Percentiles rank a stretch among this genome's conserved stretches.
phyloP scores from a whole-genome alignment of 2,113 vertebrate genomes.

The Cathartes aura region DNA sequence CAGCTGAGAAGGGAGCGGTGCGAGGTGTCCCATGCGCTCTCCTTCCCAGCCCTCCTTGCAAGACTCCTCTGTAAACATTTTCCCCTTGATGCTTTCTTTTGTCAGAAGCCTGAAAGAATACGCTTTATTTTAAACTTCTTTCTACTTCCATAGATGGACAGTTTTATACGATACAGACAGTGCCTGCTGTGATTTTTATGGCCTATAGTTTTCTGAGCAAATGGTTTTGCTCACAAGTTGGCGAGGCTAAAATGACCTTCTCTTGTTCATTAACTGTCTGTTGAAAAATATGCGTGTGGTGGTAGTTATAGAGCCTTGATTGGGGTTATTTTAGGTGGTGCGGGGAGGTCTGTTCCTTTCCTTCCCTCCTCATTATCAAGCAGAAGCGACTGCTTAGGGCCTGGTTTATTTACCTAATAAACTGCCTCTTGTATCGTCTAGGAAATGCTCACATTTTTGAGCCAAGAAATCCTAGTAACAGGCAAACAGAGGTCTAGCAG shows the following conservation, averaged over 20 bases:
- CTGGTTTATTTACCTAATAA: constrained; percentile 89
- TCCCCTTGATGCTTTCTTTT: not conserved
- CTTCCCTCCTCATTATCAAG: constrained; percentile 69
- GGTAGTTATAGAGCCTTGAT: not conserved
- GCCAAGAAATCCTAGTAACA: constrained; percentile 93
- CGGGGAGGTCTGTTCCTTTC: constrained; percentile 31
- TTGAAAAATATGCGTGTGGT: not conserved
- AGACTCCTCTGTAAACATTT: not conserved
- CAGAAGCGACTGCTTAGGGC: constrained; percentile 67
- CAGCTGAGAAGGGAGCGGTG: not conserved
- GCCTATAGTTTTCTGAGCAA: constrained; percentile 23
- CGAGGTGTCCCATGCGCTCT: accelerated
- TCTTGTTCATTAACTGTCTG: constrained; percentile 51
- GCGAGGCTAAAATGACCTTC: constrained; percentile 21
- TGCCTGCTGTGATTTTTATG: constrained; percentile 41
- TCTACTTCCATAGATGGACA: not conserved
- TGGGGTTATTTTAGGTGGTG: constrained; percentile 47
- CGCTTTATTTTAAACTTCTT: not conserved
- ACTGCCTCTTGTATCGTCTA: constrained; percentile 82
- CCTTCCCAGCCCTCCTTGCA: not conserved
- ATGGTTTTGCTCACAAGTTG: constrained; percentile 13
- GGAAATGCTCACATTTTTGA: constrained; percentile 86
- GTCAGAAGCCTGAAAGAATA: not conserved
- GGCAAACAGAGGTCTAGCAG: constrained; percentile 85
- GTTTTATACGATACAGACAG: not conserved